phyloP scores from a whole-genome alignment of 2,113 vertebrate genomes.

The Tiliqua scincoides region DNA sequence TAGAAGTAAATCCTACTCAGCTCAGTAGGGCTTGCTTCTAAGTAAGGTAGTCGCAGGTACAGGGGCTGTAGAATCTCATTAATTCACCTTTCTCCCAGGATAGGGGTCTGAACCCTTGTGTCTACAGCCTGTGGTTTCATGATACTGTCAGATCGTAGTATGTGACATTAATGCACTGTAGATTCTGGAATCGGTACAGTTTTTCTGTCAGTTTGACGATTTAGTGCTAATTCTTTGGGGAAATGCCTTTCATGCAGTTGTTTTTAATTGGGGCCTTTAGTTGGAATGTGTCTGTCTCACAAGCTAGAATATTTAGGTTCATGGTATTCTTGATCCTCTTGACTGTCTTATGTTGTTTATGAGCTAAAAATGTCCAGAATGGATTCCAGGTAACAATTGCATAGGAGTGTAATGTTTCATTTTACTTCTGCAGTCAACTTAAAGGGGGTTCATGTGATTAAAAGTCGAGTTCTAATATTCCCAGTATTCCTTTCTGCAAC shows the following conservation, averaged over 20 bases:
- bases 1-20: no score
- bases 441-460: background rate
- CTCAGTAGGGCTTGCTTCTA: no score
- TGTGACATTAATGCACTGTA: background rate
- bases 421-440: background rate
- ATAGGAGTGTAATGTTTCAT: background rate
- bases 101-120: background rate
- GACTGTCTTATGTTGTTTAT: background rate
- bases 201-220: background rate
- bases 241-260: background rate
- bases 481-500: background rate
- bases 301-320: background rate
- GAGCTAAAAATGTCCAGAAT: background rate
- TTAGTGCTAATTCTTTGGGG: background rate
- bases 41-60: no score
- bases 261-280: background rate
- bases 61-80: background rate
- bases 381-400: background rate
- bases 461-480: background rate
- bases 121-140: background rate
- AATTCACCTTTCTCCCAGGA: background rate
- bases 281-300: background rate
- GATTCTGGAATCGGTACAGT: background rate
- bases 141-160: background rate
- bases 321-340: background rate